Base-by-base conservation (phyloP, 2,888 invertebrate genomes). In the Lysandra coridon region DNA sequence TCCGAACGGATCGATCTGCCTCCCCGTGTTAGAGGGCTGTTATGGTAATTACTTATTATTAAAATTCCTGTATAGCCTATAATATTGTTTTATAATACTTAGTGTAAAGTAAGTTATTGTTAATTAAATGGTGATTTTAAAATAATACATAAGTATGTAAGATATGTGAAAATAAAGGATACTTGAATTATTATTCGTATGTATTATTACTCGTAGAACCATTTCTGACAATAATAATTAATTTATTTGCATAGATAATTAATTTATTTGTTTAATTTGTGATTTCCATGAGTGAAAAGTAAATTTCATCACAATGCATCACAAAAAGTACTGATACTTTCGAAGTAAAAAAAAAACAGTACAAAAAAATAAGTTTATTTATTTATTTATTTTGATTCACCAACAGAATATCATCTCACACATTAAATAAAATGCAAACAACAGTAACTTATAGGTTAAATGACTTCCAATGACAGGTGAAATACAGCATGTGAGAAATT, bases 131-230 rank as follows among this genome's bases (percentile, higher is more conserved):
- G 57, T 57, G 76, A 37, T 76, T 85, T 85, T 82, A 85, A 87
- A 85, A 87, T 89, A 87, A 37, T 33, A 69, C 87, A 87, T 86
- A 88, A 89, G 87, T 82, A 80, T 81, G 83, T 87, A 86, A 86
- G 86, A 85, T 86, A 88, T 85, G 84, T 78, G 74, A 74, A 80
- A 80, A 84, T 86, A 85, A 86, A 87, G 80, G 82, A 81, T 84
- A 80, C 83, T 83, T 17, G 37, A 78, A 76, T 73, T 49, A 40
- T 37, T 5, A 33, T 30, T n/a, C 33, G 30, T 76, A 7, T 53
- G n/a, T n/a, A 10, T 44, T 78, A 23, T 57, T 53, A 14, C 14
- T 53, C 1, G 73, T 49, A 78, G 76, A 75, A 75, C 76, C 40
- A 53, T 40, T 74, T 53, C 57, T 74, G 78, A 12, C 37, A 73